A percentile compares a stretch with the other conserved stretches of the same genome.
Conservation (phyloP, 2,888 invertebrate species). For the Drosophila lutescens region DNA sequence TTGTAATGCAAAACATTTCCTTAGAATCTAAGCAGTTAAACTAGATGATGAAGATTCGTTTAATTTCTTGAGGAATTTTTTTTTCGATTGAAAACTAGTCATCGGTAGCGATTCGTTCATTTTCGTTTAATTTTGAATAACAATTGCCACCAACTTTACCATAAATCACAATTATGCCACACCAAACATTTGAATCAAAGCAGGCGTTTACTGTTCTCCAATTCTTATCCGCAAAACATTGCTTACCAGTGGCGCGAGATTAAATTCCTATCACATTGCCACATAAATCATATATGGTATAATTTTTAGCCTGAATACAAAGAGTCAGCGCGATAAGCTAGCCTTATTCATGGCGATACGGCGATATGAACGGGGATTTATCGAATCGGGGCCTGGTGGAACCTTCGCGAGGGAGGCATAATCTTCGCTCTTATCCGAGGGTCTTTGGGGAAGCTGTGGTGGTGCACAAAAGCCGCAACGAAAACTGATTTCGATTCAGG, state of each 20-base stretch:
- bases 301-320: conserved; percentile 20
- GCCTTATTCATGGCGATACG: conserved; percentile 58
- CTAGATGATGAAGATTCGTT: too few species aligned
- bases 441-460: conserved; percentile 33
- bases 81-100: too few species aligned
- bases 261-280: conserved; percentile 9
- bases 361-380: conserved; percentile 7
- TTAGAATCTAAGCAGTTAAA: too few species aligned
- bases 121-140: too few species aligned
- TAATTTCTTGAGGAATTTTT: too few species aligned
- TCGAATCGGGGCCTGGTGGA: conserved; percentile 28
- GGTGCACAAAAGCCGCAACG: conserved; percentile 2
- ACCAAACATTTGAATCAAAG: not conserved
- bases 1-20: too few species aligned
- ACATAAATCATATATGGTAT: conserved; percentile 5
- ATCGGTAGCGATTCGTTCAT: too few species aligned
- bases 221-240: conserved; percentile 5
- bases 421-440: conserved; percentile 21
- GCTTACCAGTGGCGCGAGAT: conserved; percentile 9
- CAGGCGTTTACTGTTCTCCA: conserved; percentile 1
- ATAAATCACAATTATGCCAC: too few species aligned
- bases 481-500: conserved; percentile 28
- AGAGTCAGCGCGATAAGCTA: conserved; percentile 42
- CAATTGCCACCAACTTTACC: too few species aligned
- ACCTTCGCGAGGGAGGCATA: conserved; percentile 31